Conservation (phyloP, 2,888 invertebrate species). For the Drosophila falleni region DNA sequence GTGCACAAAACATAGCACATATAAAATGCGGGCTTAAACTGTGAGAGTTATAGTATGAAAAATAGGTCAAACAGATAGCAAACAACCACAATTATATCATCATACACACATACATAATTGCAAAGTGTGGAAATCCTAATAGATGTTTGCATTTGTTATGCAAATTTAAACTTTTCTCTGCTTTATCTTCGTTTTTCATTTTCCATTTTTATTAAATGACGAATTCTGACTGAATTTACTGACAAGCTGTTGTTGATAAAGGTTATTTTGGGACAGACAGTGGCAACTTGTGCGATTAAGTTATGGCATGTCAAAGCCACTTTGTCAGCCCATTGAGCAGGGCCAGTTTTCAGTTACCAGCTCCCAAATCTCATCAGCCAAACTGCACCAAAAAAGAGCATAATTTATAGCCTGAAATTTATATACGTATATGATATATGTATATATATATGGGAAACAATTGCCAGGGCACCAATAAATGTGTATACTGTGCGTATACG, state of each 20-base stretch:
- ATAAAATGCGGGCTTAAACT: slow-evolving; percentile 13
- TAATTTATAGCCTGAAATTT: slow-evolving; percentile 66
- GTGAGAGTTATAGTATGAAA: slow-evolving; percentile 14
- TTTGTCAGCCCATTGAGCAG: slow-evolving; percentile 61
- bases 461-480: slow-evolving; percentile 62
- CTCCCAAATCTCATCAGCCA: slow-evolving; percentile 10
- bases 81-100: slow-evolving; percentile 1
- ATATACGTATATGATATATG: slow-evolving; percentile 37
- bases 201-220: slow-evolving; percentile 27
- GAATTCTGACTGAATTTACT: slow-evolving; percentile 22
- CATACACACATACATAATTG: slow-evolving; percentile 6
- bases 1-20: slow-evolving; percentile 27
- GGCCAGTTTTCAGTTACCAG: slow-evolving; percentile 1
- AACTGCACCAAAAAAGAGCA: slow-evolving; percentile 11
- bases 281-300: slow-evolving; percentile 44
- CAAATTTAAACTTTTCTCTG: slow-evolving; percentile 43
- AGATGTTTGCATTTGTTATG: slow-evolving; percentile 39
- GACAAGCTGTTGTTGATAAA: slow-evolving; percentile 57
- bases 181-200: neutral
- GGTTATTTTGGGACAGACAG: slow-evolving; percentile 39
- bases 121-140: slow-evolving; percentile 10
- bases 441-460: slow-evolving; percentile 34
- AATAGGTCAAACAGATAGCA: slow-evolving; percentile 50
- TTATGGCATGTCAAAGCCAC: slow-evolving; percentile 54
- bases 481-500: slow-evolving; percentile 51